Evolutionary conservation across 2,113 vertebrate genomes (phyloP).

Genomic region (Typhlomys cinereus): DNA sequence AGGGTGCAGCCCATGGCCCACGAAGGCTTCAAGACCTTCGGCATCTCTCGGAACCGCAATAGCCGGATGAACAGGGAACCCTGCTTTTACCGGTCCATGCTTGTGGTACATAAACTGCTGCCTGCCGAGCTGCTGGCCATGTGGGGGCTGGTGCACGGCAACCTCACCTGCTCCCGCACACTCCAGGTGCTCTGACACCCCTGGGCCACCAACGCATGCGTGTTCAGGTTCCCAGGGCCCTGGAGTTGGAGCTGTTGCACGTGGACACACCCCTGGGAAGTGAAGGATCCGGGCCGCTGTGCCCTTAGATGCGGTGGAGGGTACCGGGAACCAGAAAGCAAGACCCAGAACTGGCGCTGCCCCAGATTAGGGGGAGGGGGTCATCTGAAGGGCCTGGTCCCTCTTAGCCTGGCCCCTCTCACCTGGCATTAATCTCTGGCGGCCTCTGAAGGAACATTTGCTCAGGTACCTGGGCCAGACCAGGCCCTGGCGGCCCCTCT

Average conservation of each 20-base stretch:
- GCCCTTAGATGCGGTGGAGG: constrained; percentile 26
- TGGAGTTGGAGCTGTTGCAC: not conserved
- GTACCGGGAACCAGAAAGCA: not conserved
- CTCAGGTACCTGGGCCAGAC: constrained; percentile 36
- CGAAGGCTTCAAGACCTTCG: constrained; percentile 96
- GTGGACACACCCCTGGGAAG: not conserved
- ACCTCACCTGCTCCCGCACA: constrained; percentile 92
- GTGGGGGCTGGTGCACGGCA: constrained; percentile 95
- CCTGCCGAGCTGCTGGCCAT: constrained; percentile 91
- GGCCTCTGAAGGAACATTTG: not conserved
- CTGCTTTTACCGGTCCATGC: constrained; percentile 94
- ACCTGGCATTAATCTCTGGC: not conserved
- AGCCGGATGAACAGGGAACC: constrained; percentile 97
- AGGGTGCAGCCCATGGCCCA: constrained; percentile 90
- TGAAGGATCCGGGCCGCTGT: not conserved
- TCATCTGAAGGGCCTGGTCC: not conserved
- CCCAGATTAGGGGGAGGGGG: not conserved
- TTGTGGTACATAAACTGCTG: constrained; percentile 97
- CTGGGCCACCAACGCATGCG: not conserved
- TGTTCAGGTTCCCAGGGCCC: not conserved
- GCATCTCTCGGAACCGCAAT: constrained; percentile 92
- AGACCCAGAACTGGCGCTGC: not conserved
- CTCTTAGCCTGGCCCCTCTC: not conserved
- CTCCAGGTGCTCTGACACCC: constrained; percentile 87
- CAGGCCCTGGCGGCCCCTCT: not conserved